phyloP scores from a whole-genome alignment of 2,888 invertebrate genomes.

The Chromoteleia sp. region DNA sequence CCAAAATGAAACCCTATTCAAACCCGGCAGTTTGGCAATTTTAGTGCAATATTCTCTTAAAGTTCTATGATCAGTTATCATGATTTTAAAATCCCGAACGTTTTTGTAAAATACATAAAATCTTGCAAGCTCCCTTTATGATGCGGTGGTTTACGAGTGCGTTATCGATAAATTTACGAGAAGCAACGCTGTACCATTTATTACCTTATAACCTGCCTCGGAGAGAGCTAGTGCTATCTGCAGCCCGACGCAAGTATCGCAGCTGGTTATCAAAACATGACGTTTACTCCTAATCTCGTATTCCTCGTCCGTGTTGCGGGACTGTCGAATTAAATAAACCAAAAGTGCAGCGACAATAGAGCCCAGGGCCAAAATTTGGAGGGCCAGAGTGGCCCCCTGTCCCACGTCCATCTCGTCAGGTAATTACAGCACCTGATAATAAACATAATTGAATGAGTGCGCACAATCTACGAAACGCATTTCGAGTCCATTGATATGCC shows the following conservation, averaged over 20 bases:
- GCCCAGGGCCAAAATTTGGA: conserved; percentile 92
- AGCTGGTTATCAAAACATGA: conserved; percentile 91
- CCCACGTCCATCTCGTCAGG: conserved; percentile 90
- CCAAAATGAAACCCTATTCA: background rate
- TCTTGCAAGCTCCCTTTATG: conserved; percentile 59
- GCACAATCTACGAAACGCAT: conserved; percentile 6
- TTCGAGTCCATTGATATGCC: conserved; percentile 11
- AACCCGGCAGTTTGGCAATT: background rate
- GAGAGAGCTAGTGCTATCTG: conserved; percentile 86
- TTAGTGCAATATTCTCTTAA: conserved; percentile 24
- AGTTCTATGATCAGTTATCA: conserved; percentile 17
- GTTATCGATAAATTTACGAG: conserved; percentile 62
- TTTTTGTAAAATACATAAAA: conserved; percentile 60
- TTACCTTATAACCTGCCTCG: conserved; percentile 81
- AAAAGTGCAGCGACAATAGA: conserved; percentile 93
- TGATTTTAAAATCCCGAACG: conserved; percentile 20
- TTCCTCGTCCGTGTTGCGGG: conserved; percentile 85
- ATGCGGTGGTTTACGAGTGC: conserved; percentile 51
- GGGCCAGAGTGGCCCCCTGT: conserved; percentile 91
- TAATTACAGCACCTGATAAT: conserved; percentile 42
- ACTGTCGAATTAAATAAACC: conserved; percentile 91
- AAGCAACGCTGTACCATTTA: conserved; percentile 44
- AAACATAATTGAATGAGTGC: conserved; percentile 21
- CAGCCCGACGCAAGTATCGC: conserved; percentile 92
- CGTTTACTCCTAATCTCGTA: conserved; percentile 88